Evolutionary conservation across 2,888 invertebrate species (phyloP).

Genomic region (Venusia cambrica): DNA sequence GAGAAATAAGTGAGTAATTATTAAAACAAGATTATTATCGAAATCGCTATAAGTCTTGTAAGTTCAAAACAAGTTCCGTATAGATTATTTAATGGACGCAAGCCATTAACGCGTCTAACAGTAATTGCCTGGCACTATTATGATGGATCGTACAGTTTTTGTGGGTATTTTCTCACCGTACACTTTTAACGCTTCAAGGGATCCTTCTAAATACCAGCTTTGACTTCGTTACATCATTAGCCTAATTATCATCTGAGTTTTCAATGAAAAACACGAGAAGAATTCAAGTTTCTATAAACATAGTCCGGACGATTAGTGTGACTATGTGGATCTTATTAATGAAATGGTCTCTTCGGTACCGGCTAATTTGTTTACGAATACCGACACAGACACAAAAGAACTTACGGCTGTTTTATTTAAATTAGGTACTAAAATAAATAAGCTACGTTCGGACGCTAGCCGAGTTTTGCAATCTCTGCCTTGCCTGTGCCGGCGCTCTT

Average conservation of each 20-base stretch:
- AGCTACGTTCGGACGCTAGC: slow-evolving; percentile 54
- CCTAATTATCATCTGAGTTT: slow-evolving; percentile 47
- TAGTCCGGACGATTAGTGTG: slow-evolving; percentile 36
- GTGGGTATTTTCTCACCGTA: slow-evolving; percentile 64
- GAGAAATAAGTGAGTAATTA: slow-evolving; percentile 74
- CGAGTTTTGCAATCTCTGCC: slow-evolving; percentile 60
- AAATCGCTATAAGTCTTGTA: slow-evolving; percentile 70
- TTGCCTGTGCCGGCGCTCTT: slow-evolving; percentile 53
- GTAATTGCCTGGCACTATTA: slow-evolving; percentile 75
- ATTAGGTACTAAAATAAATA: slow-evolving; percentile 76
- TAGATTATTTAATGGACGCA: slow-evolving; percentile 70
- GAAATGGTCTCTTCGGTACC: slow-evolving; percentile 50
- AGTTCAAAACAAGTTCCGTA: slow-evolving; percentile 68
- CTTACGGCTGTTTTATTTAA: slow-evolving; percentile 75
- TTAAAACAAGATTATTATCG: slow-evolving; percentile 78
- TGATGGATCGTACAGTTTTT: slow-evolving; percentile 76
- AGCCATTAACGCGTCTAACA: slow-evolving; percentile 76
- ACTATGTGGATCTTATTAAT: slow-evolving; percentile 41
- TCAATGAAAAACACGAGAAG: slow-evolving; percentile 34
- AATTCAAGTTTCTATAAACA: slow-evolving; percentile 16
- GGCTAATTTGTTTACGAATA: slow-evolving; percentile 72
- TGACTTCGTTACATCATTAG: slow-evolving; percentile 48
- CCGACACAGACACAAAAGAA: slow-evolving; percentile 65
- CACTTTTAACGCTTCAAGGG: slow-evolving; percentile 64
- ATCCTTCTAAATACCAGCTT: slow-evolving; percentile 53